These are phyloP conservation scores for Cyprinus carpio DNA, from an alignment of 2,113 vertebrate species.

Conservation along the genomic window DNA sequence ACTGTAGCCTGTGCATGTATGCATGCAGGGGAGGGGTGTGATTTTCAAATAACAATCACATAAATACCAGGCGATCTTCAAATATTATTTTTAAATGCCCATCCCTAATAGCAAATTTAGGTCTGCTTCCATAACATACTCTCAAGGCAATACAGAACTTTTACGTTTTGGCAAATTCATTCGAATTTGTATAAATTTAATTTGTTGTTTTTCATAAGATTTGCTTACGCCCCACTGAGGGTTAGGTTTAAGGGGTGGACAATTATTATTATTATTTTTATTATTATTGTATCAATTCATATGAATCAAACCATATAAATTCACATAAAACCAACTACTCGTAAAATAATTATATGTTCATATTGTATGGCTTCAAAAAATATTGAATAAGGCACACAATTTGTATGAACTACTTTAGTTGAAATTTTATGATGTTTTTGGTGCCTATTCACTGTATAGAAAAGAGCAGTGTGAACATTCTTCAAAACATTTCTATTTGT, in stretches of 20 bases:
- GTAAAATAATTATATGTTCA: not conserved
- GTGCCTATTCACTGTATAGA: not conserved
- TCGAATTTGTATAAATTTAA: not conserved
- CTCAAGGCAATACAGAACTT: no score
- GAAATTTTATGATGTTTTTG: not conserved
- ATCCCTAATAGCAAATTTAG: no score
- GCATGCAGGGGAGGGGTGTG: no score
- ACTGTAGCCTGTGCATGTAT: no score
- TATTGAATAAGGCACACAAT: not conserved
- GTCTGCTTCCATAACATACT: not conserved
- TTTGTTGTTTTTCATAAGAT: not conserved
- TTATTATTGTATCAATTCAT: not conserved
- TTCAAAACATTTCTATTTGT: not conserved
- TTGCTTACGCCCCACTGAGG: not conserved
- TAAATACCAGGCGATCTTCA: no score
- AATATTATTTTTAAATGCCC: no score
- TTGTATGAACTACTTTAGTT: not conserved
- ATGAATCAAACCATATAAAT: not conserved
- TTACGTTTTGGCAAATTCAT: not conserved
- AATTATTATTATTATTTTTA: no score
- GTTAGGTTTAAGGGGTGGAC: not conserved
- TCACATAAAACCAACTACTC: not conserved
- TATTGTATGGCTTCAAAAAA: not conserved
- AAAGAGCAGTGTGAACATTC: not conserved
- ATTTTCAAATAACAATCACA: no score